These are phyloP conservation scores for Colossoma macropomum DNA, from an alignment of 2,113 vertebrate species.

Conservation along the genomic window DNA sequence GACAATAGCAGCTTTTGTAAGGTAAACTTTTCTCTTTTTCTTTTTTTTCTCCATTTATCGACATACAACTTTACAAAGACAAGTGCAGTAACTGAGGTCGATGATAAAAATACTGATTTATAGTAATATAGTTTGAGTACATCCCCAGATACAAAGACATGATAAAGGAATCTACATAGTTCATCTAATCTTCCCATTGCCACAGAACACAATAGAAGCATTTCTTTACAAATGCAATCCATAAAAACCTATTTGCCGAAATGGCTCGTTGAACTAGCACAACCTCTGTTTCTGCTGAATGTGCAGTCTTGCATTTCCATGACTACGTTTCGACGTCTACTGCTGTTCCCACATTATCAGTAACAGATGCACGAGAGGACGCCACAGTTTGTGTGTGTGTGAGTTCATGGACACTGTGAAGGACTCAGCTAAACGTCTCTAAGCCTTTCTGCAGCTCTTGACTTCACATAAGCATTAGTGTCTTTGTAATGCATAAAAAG, in stretches of 20 bases:
- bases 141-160: constrained; percentile 73
- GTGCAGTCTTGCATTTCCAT: constrained; percentile 24
- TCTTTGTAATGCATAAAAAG: neutral
- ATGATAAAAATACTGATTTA: constrained; percentile 65
- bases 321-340: constrained; percentile 8
- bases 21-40: constrained; percentile 28
- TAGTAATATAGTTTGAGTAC: constrained; percentile 80
- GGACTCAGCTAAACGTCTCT: constrained; percentile 33
- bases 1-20: constrained; percentile 84
- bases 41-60: neutral
- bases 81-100: constrained; percentile 90
- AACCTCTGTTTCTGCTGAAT: constrained; percentile 20
- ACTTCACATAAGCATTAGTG: constrained; percentile 4
- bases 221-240: constrained; percentile 10
- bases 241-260: neutral
- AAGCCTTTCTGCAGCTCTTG: constrained; percentile 15
- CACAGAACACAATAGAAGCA: neutral
- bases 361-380: constrained; percentile 38
- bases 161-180: constrained; percentile 52
- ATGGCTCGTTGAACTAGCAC: constrained; percentile 17
- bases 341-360: constrained; percentile 38
- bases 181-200: too few relatives aligned
- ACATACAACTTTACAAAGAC: constrained; percentile 69
- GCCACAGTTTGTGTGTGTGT: constrained; percentile 11
- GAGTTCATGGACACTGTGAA: constrained; percentile 17